Evolutionary conservation across 1,140 invertebrate species (phyloP).

Genomic region (Hirudo medicinalis): DNA sequence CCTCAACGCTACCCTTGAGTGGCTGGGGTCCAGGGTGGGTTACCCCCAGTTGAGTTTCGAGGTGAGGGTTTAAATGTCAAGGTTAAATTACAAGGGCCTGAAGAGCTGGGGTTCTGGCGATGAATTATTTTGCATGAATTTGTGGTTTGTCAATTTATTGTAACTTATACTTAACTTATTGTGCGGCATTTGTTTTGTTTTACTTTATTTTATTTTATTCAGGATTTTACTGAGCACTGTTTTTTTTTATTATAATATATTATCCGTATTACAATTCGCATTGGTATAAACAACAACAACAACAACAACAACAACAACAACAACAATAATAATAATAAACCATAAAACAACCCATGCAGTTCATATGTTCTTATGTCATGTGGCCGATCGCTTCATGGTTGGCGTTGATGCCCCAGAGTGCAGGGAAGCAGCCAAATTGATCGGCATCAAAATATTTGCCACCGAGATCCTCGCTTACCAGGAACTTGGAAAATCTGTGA

Average conservation of each 20-base stretch:
- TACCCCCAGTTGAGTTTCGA: slow-evolving; percentile 33
- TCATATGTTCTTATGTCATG: slow-evolving; percentile 27
- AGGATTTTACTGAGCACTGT: too few relatives aligned
- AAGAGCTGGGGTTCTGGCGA: too few relatives aligned
- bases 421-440: slow-evolving; percentile 27
- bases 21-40: slow-evolving; percentile 25
- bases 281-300: too few relatives aligned
- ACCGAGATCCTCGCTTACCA: slow-evolving; percentile 33
- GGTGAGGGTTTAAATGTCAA: slow-evolving; percentile 25
- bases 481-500: slow-evolving; percentile 23
- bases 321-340: not conserved
- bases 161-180: too few relatives aligned
- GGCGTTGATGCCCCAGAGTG: slow-evolving; percentile 30
- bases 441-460: slow-evolving; percentile 31
- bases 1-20: slow-evolving; percentile 24
- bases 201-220: too few relatives aligned
- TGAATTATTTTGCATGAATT: too few relatives aligned
- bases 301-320: too few relatives aligned
- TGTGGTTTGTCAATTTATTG: too few relatives aligned
- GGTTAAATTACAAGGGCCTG: too few relatives aligned
- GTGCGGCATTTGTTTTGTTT: too few relatives aligned
- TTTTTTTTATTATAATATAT: too few relatives aligned
- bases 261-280: too few relatives aligned
- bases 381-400: slow-evolving; percentile 31
- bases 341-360: slow-evolving; percentile 21